Percentiles rank a stretch among this genome's conserved stretches.
Conservation (phyloP, 2,888 invertebrate species). For the Pseudeuparius sepicola region DNA sequence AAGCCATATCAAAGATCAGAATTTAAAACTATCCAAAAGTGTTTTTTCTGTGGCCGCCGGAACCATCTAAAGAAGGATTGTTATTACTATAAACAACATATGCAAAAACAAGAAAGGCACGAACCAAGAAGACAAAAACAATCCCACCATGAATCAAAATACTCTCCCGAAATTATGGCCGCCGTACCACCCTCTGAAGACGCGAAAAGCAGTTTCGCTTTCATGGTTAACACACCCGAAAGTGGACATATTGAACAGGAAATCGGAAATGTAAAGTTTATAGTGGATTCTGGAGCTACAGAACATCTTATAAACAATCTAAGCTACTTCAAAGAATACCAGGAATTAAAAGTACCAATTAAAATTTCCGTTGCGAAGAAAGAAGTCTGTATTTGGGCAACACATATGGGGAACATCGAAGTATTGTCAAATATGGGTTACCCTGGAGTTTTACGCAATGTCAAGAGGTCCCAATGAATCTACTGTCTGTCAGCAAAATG, state of each 20-base stretch:
- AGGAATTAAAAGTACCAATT: conserved; percentile 13
- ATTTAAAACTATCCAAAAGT: conserved; percentile 19
- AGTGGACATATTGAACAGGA: conserved; percentile 21
- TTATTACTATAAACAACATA: conserved; percentile 22
- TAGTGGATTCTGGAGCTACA: conserved; percentile 3
- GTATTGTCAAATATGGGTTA: conserved; percentile 27
- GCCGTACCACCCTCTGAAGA: too few species aligned
- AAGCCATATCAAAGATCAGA: conserved; percentile 6
- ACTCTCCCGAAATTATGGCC: conserved; percentile 22
- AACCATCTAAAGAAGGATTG: conserved; percentile 30
- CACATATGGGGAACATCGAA: conserved; percentile 19
- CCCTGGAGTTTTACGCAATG: conserved; percentile 20
- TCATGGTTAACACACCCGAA: conserved; percentile 15
- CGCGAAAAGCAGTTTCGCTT: conserved; percentile 6
- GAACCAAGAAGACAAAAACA: too few species aligned
- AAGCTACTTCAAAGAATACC: conserved; percentile 10
- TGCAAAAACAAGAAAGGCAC: conserved; percentile 19
- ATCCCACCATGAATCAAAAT: too few species aligned
- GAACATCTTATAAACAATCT: conserved; percentile 9
- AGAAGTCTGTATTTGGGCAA: conserved; percentile 9
- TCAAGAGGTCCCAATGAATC: conserved; percentile 30
- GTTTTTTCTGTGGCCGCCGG: conserved; percentile 29
- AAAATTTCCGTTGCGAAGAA: conserved; percentile 16
- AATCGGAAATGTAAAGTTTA: neutral
- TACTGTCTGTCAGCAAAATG: conserved; percentile 25